phyloP scores from a whole-genome alignment of 2,888 invertebrate genomes.

The Petrolisthes manimaculis region DNA sequence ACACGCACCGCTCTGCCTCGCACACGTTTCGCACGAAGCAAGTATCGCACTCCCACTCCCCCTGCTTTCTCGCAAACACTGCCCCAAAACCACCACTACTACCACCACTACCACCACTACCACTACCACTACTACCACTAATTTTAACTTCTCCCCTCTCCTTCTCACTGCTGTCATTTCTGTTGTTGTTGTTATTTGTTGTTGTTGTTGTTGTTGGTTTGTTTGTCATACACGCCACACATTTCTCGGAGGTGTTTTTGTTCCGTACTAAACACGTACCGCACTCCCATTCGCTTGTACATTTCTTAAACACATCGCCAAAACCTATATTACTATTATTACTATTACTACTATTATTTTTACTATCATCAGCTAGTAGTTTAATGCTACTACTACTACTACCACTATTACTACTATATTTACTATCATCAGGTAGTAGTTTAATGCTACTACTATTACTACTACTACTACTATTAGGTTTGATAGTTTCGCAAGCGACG shows the following conservation, averaged over 20 bases:
- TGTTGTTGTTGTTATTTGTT: too few relatives aligned
- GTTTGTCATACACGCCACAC: conserved; percentile 67
- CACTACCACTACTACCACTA: neutral
- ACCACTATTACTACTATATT: too few relatives aligned
- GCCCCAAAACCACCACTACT: conserved; percentile 66
- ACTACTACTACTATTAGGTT: conserved; percentile 66
- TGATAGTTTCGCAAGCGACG: conserved; percentile 69
- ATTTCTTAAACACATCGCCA: conserved; percentile 68
- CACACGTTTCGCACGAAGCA: conserved; percentile 69
- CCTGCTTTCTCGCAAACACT: conserved; percentile 68
- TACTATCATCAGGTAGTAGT: too few relatives aligned
- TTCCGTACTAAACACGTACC: conserved; percentile 69
- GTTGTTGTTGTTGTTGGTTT: too few relatives aligned
- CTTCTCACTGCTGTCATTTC: too few relatives aligned
- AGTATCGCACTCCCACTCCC: conserved; percentile 69
- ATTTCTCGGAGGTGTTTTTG: conserved; percentile 67
- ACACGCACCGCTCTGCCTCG: conserved; percentile 68
- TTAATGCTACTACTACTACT: too few relatives aligned
- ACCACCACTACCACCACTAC: neutral
- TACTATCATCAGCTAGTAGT: too few relatives aligned
- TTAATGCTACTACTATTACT: conserved; percentile 8
- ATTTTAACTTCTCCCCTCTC: too few relatives aligned
- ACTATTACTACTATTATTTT: neutral
- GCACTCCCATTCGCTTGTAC: conserved; percentile 69
- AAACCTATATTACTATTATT: conserved; percentile 54